Evolutionary conservation across 2,888 invertebrate genomes (phyloP), one percentile per base, ranked within the genome.

Genomic region (Apantesis nais): DNA sequence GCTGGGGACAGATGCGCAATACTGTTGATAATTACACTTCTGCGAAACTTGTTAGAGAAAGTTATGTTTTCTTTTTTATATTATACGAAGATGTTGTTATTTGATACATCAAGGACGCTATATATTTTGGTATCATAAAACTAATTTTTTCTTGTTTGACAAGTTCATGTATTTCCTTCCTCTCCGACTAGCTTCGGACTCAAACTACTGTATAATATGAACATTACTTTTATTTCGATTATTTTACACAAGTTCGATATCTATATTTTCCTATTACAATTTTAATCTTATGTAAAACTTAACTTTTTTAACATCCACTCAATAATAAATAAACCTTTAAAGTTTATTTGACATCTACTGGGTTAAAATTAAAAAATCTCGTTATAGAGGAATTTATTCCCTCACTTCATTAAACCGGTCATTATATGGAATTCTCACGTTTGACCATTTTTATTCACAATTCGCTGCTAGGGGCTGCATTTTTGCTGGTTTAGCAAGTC

Each of bases 401-500:
- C 67, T 19, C 37, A 63, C 11, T 44, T 65, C 22, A 76, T 70
- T 74, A 72, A 60, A 68, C 22, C 8, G 5, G 14, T 71, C 66
- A 69, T 66, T 71, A 70, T 64, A 62, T 39, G 3, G 12, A 67
- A 62, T 25, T 66, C 58, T 67, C 55, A 55, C 60, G 48, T 62
- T 75, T 72, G 66, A 68, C 71, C 67, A 75, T 74, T 75, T 72
- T 74, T 55, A 70, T 63, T 66, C 66, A 25, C 62, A 48, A 68
- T 52, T 67, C 41, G 58, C 70, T 22, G 61, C 31, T 29, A 8
- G 67, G n/a, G 58, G 70, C 75, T 78, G 77, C 78, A 79, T 81
- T 83, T 79, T 75, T 79, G 84, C 84, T 81, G 67, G 69, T 78
- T 75, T 78, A 76, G 81, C 83, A 79, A 78, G 81, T 81, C 80